A percentile compares a stretch with the other conserved stretches of the same genome.
Conservation (phyloP, 2,113 vertebrate genomes). For the Puffinus mauretanicus region DNA sequence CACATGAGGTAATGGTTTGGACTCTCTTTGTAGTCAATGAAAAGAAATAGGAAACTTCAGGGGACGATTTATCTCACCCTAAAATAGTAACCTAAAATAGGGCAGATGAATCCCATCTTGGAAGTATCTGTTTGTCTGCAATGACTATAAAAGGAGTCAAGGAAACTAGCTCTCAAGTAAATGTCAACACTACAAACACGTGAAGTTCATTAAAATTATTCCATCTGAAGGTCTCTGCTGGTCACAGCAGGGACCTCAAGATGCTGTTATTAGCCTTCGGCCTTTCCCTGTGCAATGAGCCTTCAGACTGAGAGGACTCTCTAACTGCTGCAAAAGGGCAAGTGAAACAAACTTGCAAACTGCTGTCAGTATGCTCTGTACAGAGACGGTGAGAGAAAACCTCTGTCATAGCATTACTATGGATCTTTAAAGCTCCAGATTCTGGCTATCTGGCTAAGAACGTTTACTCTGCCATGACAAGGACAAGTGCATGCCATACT, state of each 20-base stretch:
- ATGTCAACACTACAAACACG: neutral
- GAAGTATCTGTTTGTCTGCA: neutral
- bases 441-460: neutral
- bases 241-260: neutral
- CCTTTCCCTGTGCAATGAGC: neutral
- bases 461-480: neutral
- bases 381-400: neutral
- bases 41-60: neutral
- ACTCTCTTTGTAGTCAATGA: neutral
- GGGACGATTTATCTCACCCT: neutral
- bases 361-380: neutral
- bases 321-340: neutral
- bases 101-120: neutral
- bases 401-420: neutral
- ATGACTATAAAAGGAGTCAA: slow-evolving; percentile 21
- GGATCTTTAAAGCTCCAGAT: neutral
- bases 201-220: slow-evolving; percentile 14
- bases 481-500: neutral
- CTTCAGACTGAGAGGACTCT: neutral
- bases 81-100: slow-evolving; percentile 30
- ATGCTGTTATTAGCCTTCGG: neutral
- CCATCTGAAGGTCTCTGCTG: neutral
- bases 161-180: slow-evolving; percentile 17
- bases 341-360: neutral
- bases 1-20: neutral